Base-by-base conservation (phyloP, 92 coral and sea anemone species). In the Muricea muricata region DNA sequence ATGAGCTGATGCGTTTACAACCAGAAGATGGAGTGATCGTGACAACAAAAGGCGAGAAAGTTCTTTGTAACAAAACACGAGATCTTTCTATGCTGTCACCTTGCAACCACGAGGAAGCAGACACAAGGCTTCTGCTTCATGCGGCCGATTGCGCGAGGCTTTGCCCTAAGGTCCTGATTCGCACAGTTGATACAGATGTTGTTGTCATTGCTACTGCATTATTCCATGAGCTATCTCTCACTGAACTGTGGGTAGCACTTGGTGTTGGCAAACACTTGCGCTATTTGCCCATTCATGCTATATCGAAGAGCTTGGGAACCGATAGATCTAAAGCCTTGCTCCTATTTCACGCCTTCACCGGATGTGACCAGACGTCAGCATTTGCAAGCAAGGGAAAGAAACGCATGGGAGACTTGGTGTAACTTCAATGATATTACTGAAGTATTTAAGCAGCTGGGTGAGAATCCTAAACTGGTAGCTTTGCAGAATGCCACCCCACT, bases 151-250 rank as follows among this genome's bases (percentile, higher is more conserved):
- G 85, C 61, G 26, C 20, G 41, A 15, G 35, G 13, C 87, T 89
- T 21, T 25, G 71, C 56, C 55, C 65, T 17, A 74, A 63, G 48
- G 48, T 87, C 68, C 31, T 57, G 15, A 73, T 90, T 34, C 52
- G 80, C 28, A 89, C 89, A 0, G 86, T 71, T 20, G 94, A 92
- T 39, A 86, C 91, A 7, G 90, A 85, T 58, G 95, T 92, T 70
- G 89, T 89, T 39, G 66, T 83, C 15, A 82, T 83, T 9, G 86
- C 86, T 15, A 21, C 83, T 4, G 80, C 85, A 1, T n/a, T 47
- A 29, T 34, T n/a, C 15, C 52, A 48, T n/a, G 69, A 54, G 45
- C 39, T 88, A 21, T 32, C 55, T 26, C 54, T 65, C 20, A 67
- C 74, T 10, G 72, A 86, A 71, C 79, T 90, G 47, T 89, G 88